Base-by-base conservation (phyloP, 2,797 vertebrate genomes). In the Tamandua tetradactyla region DNA sequence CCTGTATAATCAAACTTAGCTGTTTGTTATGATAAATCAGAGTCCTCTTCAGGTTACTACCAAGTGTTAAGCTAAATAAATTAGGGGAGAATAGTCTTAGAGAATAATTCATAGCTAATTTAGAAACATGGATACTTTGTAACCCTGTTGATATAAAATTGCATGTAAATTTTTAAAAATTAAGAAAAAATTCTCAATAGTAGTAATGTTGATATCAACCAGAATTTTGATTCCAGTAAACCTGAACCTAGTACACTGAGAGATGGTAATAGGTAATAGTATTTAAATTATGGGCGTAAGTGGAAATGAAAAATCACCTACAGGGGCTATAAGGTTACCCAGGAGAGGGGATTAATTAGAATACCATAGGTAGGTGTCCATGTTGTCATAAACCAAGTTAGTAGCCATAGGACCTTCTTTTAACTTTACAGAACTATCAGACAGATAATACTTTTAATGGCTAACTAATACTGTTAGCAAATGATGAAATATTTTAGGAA, bases 151-250 rank as follows among this genome's bases (percentile, higher is more conserved):
- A 86, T 75, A 69, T 32, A 66, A 93, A 89, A 78, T 88, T 91
- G 1, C 52, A 42, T 66, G 49, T 66, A 90, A 3, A 40, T 57
- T 40, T 86, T 89, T n/a, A n/a, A 12, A 62, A n/a, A 75, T 32
- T 87, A 12, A 66, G 92, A 49, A 35, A 59, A 89, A 91, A 79
- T 86, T 62, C 20, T 87, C 37, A 79, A 37, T 9, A 88, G 47
- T 59, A 76, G 13, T 74, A 94, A 76, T 84, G 72, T 18, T 76
- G 25, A 35, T 80, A 88, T 61, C 59, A 87, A 49, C 66, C 61
- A 62, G 75, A 62, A 37, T 95, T 94, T 89, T 89, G 35, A 87
- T 86, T 17, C 69, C 47, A 79, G 49, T 69, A 32, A 79, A 86
- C 71, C 44, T 80, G 80, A 75, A 75, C 44, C 14, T 84, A 90